Conservation (phyloP, 23 tunicate genomes). For the Aplidium turbinatum region DNA sequence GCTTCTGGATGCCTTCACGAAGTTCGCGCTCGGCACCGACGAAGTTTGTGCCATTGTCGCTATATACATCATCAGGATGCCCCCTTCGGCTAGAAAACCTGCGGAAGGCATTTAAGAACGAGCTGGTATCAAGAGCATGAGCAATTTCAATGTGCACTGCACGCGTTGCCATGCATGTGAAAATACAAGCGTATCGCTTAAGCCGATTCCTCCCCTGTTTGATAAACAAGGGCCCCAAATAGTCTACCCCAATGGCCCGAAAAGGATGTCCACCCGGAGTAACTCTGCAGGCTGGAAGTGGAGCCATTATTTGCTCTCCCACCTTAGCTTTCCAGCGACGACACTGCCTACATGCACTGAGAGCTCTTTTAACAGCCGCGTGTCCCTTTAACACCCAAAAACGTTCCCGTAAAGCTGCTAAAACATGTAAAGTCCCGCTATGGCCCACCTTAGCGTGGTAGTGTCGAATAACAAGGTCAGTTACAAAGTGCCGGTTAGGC, state of each 20-base stretch:
- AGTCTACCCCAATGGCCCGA: conserved; percentile 6
- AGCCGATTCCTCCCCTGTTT: not conserved
- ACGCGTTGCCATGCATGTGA: conserved; percentile 44
- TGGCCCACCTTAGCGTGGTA: no score
- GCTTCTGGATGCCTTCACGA: conserved; percentile 1
- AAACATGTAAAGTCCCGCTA: no score
- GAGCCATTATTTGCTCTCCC: conserved; percentile 22
- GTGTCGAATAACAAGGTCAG: no score
- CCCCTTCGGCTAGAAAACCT: conserved; percentile 21
- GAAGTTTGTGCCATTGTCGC: conserved; percentile 25
- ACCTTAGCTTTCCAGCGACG: not conserved
- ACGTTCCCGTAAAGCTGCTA: no score
- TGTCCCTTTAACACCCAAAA: no score
- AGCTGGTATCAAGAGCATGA: conserved; percentile 27
- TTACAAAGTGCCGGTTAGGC: no score
- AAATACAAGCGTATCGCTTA: conserved; percentile 23
- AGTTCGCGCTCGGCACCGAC: conserved; percentile 25
- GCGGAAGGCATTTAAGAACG: conserved; percentile 30
- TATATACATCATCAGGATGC: not conserved
- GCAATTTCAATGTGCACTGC: conserved; percentile 40
- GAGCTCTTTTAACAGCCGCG: no score
- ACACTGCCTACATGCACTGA: conserved; percentile 18
- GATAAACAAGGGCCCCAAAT: conserved; percentile 12
- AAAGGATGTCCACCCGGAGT: conserved; percentile 3
- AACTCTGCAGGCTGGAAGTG: conserved; percentile 15